Percentiles rank a stretch among this genome's conserved stretches.
Evolutionary conservation across 2,113 vertebrate genomes (phyloP).

Genomic region (Paradisaea rubra): DNA sequence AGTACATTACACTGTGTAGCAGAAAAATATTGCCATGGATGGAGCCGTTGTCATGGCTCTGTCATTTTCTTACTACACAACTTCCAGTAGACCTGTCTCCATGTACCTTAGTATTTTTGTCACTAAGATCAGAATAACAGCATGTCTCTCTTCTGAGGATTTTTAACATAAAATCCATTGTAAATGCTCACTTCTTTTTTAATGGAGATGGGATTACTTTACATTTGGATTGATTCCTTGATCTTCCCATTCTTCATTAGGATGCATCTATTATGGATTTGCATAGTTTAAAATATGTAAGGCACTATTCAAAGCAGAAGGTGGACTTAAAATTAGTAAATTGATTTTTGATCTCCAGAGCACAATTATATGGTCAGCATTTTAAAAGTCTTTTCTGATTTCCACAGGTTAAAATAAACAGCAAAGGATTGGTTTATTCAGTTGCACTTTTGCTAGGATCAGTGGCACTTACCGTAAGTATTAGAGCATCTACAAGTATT

Average conservation of each 20-base stretch:
- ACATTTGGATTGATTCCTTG: not conserved
- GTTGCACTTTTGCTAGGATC: slow-evolving; percentile 92
- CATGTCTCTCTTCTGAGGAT: not conserved
- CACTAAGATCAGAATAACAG: not conserved
- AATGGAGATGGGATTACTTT: not conserved
- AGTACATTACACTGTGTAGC: not conserved
- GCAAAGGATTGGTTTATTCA: slow-evolving; percentile 90
- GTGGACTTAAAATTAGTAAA: not conserved
- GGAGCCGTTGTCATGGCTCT: not conserved
- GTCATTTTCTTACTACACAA: not conserved
- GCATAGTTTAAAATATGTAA: not conserved
- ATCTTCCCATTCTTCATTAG: not conserved
- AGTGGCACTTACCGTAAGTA: slow-evolving; percentile 91
- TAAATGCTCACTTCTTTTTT: not conserved
- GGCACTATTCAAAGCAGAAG: not conserved
- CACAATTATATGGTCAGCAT: not conserved
- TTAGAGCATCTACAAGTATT: not conserved
- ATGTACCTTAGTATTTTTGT: not conserved
- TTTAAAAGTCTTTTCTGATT: not conserved
- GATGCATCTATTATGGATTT: not conserved
- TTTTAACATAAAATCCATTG: not conserved
- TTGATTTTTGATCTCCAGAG: not conserved
- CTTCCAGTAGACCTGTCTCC: not conserved
- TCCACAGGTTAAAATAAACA: slow-evolving; percentile 91
- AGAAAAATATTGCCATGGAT: not conserved